phyloP scores from a whole-genome alignment of 2,797 vertebrate species.

The Mormyrops boulengeri region DNA sequence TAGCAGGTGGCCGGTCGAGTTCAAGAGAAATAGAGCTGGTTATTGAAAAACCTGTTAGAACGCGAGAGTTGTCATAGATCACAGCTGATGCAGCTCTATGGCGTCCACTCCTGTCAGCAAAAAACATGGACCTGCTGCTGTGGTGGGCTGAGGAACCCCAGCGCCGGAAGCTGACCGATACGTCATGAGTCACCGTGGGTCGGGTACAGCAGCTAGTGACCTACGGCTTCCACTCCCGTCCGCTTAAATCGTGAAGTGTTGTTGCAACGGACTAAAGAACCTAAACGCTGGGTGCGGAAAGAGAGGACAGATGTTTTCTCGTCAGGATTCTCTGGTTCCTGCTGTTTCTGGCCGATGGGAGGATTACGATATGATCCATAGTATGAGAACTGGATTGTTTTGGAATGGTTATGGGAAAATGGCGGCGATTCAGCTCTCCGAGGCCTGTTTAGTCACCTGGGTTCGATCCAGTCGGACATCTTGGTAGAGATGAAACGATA shows the following conservation, averaged over 20 bases:
- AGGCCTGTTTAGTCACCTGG: not conserved
- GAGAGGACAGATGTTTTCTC: not conserved
- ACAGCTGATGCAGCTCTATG: not conserved
- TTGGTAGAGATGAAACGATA: not conserved
- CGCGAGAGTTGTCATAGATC: not conserved
- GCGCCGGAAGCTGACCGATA: not conserved
- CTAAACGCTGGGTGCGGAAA: not conserved
- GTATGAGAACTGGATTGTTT: not conserved
- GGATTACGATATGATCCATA: not conserved
- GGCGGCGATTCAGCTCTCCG: not conserved
- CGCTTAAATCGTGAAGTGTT: not conserved
- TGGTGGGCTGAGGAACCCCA: not conserved
- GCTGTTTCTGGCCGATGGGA: not conserved
- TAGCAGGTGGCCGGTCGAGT: not conserved
- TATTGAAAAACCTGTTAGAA: not conserved
- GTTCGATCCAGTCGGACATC: not conserved
- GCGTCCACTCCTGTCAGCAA: not conserved
- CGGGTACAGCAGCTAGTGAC: not conserved
- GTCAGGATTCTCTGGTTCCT: not conserved
- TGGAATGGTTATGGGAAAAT: not conserved
- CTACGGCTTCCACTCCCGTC: not conserved
- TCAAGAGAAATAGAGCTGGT: not conserved
- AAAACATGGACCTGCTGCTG: not conserved
- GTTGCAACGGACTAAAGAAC: not conserved
- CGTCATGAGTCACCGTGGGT: not conserved